Evolutionary conservation across 2,888 invertebrate species (phyloP).

Genomic region (Ophion ellenae): DNA sequence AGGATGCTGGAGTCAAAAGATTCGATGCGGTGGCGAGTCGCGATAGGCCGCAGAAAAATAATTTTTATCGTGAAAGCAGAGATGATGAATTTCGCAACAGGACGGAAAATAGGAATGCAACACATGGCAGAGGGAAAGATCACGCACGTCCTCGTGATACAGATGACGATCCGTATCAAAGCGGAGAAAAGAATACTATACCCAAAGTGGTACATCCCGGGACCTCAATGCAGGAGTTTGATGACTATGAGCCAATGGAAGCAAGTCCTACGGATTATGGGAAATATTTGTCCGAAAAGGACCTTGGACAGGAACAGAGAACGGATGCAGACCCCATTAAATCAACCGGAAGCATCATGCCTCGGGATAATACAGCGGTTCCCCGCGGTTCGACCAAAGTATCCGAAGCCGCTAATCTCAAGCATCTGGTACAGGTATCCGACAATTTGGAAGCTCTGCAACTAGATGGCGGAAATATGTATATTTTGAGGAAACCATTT

Average conservation of each 20-base stretch:
- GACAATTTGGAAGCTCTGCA: background rate
- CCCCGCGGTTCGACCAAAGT: background rate
- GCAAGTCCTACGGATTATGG: background rate
- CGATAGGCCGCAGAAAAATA: background rate
- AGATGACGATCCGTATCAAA: background rate
- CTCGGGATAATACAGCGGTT: background rate
- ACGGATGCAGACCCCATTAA: background rate
- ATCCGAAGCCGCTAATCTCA: constrained; percentile 19
- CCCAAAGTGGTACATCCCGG: background rate
- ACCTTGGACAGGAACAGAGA: background rate
- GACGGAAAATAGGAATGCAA: background rate
- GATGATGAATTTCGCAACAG: background rate
- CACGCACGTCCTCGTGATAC: background rate
- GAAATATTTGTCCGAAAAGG: constrained; percentile 8
- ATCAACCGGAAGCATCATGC: constrained; percentile 9
- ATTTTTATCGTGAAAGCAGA: background rate
- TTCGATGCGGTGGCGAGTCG: background rate
- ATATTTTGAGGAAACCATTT: background rate
- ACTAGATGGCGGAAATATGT: background rate
- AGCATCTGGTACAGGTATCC: constrained; percentile 48
- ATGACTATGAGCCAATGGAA: background rate
- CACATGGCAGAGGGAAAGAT: background rate
- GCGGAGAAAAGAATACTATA: background rate
- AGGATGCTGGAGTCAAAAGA: background rate
- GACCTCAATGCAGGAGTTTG: background rate